phyloP scores from a whole-genome alignment of 2,113 vertebrate genomes.

The Alaudala cheleensis region DNA sequence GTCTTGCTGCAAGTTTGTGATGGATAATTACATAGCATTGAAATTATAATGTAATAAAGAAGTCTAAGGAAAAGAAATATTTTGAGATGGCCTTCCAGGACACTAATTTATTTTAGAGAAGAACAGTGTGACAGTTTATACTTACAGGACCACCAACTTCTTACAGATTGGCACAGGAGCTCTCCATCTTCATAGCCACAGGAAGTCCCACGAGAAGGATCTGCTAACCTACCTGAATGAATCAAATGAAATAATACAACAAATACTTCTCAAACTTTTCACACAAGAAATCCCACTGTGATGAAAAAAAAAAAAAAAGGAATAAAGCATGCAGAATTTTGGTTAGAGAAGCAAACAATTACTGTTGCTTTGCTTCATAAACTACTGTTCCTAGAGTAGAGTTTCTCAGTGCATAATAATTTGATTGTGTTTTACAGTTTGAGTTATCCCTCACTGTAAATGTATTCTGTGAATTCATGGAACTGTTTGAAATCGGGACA shows the following conservation, averaged over 20 bases:
- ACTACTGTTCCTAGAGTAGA: not conserved
- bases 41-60: not conserved
- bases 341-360: not conserved
- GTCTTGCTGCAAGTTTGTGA: not conserved
- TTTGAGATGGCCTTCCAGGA: not conserved
- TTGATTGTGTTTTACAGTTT: not conserved
- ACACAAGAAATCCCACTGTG: not conserved
- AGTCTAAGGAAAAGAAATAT: not conserved
- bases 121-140: not conserved
- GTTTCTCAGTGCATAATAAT: not conserved
- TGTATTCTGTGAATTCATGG: not conserved
- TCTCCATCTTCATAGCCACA: constrained; percentile 61
- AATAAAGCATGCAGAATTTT: not conserved
- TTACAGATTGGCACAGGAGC: constrained; percentile 55
- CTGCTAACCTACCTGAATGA: constrained; percentile 74
- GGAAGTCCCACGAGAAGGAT: constrained; percentile 29
- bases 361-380: not conserved
- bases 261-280: not conserved
- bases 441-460: not conserved
- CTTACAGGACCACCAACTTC: constrained; percentile 83
- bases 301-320: not conserved
- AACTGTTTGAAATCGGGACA: not conserved
- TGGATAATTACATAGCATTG: not conserved
- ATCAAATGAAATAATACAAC: not conserved
- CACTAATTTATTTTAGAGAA: not conserved